Percentiles rank a stretch among this genome's conserved stretches.
phyloP scores from a whole-genome alignment of 2,888 invertebrate genomes.

The Himalopsyche anomala region DNA sequence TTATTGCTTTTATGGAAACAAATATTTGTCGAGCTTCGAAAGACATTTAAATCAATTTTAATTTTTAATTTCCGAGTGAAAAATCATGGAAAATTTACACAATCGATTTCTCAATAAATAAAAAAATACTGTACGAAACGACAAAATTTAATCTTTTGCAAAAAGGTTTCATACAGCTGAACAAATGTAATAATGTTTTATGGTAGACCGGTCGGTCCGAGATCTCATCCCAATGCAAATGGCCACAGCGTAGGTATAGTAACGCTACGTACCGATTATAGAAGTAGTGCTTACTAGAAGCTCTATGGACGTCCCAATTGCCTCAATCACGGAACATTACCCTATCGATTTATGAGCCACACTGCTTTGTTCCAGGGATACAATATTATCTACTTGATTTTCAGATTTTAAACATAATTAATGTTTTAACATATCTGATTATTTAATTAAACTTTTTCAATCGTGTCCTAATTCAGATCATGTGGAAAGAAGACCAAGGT shows the following conservation, averaged over 20 bases:
- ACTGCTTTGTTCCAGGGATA: constrained; percentile 26
- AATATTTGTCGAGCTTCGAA: too few species aligned
- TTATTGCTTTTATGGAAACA: too few species aligned
- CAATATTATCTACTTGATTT: neutral
- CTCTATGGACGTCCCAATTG: constrained; percentile 25
- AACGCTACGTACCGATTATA: constrained; percentile 12
- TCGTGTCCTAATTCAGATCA: too few species aligned
- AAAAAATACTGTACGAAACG: too few species aligned
- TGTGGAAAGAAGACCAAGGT: too few species aligned
- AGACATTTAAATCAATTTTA: too few species aligned
- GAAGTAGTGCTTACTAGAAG: neutral
- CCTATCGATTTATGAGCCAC: constrained; percentile 55
- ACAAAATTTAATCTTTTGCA: neutral
- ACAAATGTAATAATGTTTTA: constrained; percentile 20
- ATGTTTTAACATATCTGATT: too few species aligned
- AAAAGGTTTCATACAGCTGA: neutral
- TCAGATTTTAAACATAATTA: neutral
- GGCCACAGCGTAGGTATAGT: neutral
- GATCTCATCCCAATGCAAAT: constrained; percentile 19
- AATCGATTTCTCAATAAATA: too few species aligned
- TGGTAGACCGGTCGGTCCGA: neutral
- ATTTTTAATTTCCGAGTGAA: too few species aligned
- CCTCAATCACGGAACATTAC: constrained; percentile 58
- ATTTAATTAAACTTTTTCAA: too few species aligned
- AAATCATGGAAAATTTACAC: too few species aligned